Percentiles rank a stretch among this genome's conserved stretches.
phyloP scores from a whole-genome alignment of 2,888 invertebrate species.

The Cataglyphis albicans region DNA sequence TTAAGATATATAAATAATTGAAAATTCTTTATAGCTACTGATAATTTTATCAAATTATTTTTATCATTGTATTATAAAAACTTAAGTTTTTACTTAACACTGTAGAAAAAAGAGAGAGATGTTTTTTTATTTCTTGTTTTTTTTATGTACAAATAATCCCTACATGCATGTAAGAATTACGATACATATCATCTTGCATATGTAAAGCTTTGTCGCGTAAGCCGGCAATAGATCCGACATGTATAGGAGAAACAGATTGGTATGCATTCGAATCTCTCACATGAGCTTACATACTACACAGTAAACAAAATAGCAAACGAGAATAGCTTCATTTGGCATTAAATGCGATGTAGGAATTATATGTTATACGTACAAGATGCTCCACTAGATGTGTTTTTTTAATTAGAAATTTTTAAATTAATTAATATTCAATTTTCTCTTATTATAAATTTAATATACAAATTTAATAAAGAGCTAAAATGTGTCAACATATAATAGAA shows the following conservation, averaged over 20 bases:
- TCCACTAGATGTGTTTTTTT: not conserved
- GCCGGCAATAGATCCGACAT: not conserved
- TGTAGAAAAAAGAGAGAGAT: not conserved
- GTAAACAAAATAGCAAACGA: slow-evolving; percentile 18
- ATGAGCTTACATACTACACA: not conserved
- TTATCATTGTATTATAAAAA: slow-evolving; percentile 4
- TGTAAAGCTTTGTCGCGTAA: slow-evolving; percentile 36
- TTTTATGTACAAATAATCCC: not conserved
- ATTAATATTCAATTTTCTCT: slow-evolving; percentile 1
- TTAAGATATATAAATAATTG: not conserved
- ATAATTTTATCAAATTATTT: not conserved
- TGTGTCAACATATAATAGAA: not conserved
- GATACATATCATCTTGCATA: not conserved
- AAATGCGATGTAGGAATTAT: slow-evolving; percentile 4
- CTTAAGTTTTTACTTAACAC: not conserved
- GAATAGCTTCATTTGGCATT: slow-evolving; percentile 4
- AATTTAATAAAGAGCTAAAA: not conserved
- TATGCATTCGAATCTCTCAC: not conserved
- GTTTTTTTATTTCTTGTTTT: not conserved
- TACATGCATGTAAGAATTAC: not conserved
- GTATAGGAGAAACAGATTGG: slow-evolving; percentile 7
- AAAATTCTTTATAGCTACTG: not conserved
- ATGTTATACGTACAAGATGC: not conserved
- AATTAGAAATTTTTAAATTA: not conserved
- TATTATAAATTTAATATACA: slow-evolving; percentile 1